phyloP scores from a whole-genome alignment of 1,140 invertebrate species.

The Macrobrachium nipponense region DNA sequence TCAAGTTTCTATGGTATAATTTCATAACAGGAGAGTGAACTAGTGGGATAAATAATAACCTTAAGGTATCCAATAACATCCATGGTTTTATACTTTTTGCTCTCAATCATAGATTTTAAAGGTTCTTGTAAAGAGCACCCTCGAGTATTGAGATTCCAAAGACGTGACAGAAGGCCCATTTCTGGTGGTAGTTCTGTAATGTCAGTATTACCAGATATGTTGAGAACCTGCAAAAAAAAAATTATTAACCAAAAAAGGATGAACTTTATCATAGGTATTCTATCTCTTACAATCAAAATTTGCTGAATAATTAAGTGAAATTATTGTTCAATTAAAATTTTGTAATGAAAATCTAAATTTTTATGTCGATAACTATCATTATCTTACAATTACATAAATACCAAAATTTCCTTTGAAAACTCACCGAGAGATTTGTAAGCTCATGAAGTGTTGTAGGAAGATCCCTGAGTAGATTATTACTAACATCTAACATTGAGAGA shows the following conservation, averaged over 20 bases:
- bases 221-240: constrained; percentile 54
- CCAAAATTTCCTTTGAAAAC: constrained; percentile 66
- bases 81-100: constrained; percentile 94
- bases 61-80: constrained; percentile 97
- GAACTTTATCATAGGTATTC: background rate
- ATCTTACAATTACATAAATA: background rate
- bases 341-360: too few species aligned
- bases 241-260: background rate
- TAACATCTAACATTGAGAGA: constrained; percentile 94
- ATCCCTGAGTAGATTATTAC: constrained; percentile 84
- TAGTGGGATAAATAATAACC: constrained; percentile 50
- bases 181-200: constrained; percentile 90
- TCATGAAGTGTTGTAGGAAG: constrained; percentile 89
- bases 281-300: background rate
- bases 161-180: constrained; percentile 89
- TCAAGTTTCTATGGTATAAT: too few species aligned
- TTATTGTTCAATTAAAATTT: too few species aligned
- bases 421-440: constrained; percentile 88
- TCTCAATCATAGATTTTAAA: constrained; percentile 90
- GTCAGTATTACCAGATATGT: constrained; percentile 71
- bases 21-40: background rate
- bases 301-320: too few species aligned
- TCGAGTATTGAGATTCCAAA: constrained; percentile 96
- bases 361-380: too few species aligned
- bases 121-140: constrained; percentile 91